Evolutionary conservation across 2,888 invertebrate species (phyloP), one percentile per base, ranked within the genome.

Genomic region (Cephus spinipes): DNA sequence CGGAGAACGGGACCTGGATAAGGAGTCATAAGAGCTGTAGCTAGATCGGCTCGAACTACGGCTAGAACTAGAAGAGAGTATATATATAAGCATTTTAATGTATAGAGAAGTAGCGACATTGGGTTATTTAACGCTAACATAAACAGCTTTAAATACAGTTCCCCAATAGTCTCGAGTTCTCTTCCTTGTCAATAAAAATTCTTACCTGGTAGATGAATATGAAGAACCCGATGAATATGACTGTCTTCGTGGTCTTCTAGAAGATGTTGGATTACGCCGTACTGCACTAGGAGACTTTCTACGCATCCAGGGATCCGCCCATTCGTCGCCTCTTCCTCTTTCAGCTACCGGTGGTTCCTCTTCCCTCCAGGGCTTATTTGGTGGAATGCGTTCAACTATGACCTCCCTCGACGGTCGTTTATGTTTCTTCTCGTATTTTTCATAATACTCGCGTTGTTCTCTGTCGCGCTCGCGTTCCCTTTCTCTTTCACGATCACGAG

Each of bases 261-360:
- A 85, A 4, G 91, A 86, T 4, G 85, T 83, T 11, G 87, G 73
- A 73, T 89, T 90, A 12, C 89, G 82, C 32, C 90, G 87, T 9
- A 89, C 85, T 1, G 90, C 85, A 4, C 87, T 90, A 0, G 95
- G 95, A 4, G 95, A 95, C 85, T 95, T 95, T 4, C 94, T 94
- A 55, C 95, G 92, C 95, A 97, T 97, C 98, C 98, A 98, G 0
- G 98, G 98, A 92, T 98, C 98, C 73, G 96, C 96, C 98, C 98
- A 98, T 87, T 98, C 98, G 90, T 98, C 98, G 0, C 95, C 96
- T 73, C 94, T 94, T 77, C 90, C 90, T 15, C 91, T 85, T 77
- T 91, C 91, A 0, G 85, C 81, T 4, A 89, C 86, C 1, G 89
- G 88, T 36, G 87, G 85, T 73, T 91, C 91, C 73, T 91, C 91